These are phyloP conservation scores for Elgaria multicarinata DNA, from an alignment of 2,113 vertebrate species.

Conservation along the genomic window DNA sequence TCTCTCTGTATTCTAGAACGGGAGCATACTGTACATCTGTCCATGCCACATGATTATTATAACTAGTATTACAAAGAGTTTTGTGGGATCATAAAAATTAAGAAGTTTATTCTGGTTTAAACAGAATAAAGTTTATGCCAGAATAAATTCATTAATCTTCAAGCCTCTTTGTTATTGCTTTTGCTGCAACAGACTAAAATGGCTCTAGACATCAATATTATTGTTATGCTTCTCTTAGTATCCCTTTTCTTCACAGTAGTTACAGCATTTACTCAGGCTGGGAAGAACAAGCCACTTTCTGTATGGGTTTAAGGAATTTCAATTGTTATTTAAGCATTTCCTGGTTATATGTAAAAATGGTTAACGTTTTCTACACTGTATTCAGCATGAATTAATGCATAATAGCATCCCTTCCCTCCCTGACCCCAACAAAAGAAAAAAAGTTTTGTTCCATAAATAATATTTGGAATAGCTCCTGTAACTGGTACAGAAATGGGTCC, in stretches of 20 bases:
- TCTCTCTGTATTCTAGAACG: neutral
- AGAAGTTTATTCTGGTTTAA: too few species aligned
- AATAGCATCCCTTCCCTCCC: neutral
- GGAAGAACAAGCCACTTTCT: neutral
- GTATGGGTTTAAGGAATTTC: too few species aligned
- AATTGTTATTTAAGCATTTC: neutral
- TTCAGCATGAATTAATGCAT: too few species aligned
- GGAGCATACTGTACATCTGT: rapidly evolving
- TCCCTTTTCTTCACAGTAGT: neutral
- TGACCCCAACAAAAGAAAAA: too few species aligned
- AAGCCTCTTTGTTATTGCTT: too few species aligned
- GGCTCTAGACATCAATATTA: neutral
- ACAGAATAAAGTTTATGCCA: too few species aligned
- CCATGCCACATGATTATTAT: neutral
- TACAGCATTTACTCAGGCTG: neutral
- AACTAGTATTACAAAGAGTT: too few species aligned
- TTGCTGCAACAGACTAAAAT: too few species aligned
- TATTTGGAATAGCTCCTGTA: neutral
- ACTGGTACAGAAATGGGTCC: neutral
- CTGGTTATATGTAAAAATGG: neutral
- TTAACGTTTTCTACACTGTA: neutral
- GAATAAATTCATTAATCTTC: too few species aligned
- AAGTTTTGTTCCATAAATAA: neutral
- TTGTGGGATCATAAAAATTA: too few species aligned
- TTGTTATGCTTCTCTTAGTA: neutral